These are phyloP conservation scores for Chouioia cunea DNA, from an alignment of 2,888 invertebrate genomes.

Conservation along the genomic window DNA sequence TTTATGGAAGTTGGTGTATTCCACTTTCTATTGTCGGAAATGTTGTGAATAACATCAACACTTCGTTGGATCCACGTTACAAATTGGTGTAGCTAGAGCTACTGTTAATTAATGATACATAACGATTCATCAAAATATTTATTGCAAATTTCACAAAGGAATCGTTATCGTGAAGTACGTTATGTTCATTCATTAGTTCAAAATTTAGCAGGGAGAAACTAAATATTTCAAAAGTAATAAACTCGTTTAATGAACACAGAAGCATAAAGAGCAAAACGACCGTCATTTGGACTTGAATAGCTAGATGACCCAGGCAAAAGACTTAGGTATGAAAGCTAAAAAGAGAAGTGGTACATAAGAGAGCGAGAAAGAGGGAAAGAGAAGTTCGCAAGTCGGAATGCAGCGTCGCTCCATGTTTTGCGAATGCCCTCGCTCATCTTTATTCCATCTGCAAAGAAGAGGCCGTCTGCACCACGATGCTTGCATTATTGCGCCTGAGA, in stretches of 20 bases:
- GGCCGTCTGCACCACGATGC: conserved; percentile 8
- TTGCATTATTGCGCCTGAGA: conserved; percentile 50
- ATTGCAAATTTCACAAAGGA: no score
- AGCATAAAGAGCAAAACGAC: conserved; percentile 24
- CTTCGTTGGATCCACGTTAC: no score
- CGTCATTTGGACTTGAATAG: conserved; percentile 60
- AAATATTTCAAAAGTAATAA: conserved; percentile 43
- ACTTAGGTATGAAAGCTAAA: conserved; percentile 51
- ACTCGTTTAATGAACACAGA: conserved; percentile 52
- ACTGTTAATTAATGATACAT: no score
- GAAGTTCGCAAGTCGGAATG: conserved; percentile 43
- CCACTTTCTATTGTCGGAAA: no score
- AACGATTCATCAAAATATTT: no score
- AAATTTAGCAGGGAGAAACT: background rate
- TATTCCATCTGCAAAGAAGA: conserved; percentile 64
- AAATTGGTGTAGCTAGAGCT: no score
- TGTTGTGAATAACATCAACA: no score
- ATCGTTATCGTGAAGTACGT: no score
- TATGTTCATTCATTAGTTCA: no score
- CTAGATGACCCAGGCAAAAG: conserved; percentile 58
- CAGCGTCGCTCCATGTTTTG: conserved; percentile 53
- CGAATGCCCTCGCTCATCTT: conserved; percentile 59
- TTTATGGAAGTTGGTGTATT: no score
- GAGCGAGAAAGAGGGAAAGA: conserved; percentile 30
- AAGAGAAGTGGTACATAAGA: conserved; percentile 58